Conservation (phyloP, 2,888 invertebrate genomes). For the Mythimna albipuncta region DNA sequence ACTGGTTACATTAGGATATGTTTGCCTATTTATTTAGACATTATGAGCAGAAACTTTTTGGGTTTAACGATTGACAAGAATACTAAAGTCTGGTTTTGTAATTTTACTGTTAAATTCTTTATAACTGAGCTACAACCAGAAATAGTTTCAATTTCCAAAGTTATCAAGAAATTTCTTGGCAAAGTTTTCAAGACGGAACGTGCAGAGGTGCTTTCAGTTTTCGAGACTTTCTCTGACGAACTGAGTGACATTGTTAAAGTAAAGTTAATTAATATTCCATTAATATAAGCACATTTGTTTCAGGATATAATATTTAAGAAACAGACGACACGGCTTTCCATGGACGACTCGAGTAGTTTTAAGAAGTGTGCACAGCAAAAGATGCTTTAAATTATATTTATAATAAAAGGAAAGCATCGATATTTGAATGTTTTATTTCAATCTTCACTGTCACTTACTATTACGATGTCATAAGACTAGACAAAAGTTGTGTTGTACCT, state of each 20-base stretch:
- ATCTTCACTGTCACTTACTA: neutral
- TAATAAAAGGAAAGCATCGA: slow-evolving; percentile 55
- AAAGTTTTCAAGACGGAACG: neutral
- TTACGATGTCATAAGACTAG: neutral
- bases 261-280: neutral
- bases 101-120: slow-evolving; percentile 9
- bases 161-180: neutral
- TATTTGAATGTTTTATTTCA: slow-evolving; percentile 52
- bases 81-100: slow-evolving; percentile 9
- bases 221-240: slow-evolving; percentile 3
- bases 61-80: slow-evolving; percentile 35
- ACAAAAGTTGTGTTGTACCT: neutral
- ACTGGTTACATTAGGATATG: slow-evolving; percentile 13
- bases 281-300: slow-evolving; percentile 35
- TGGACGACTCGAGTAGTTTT: slow-evolving; percentile 48
- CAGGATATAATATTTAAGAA: slow-evolving; percentile 56
- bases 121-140: neutral
- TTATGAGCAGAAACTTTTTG: slow-evolving; percentile 29
- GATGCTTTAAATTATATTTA: slow-evolving; percentile 53
- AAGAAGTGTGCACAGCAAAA: slow-evolving; percentile 63
- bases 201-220: neutral
- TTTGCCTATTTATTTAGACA: slow-evolving; percentile 29
- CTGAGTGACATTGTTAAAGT: neutral
- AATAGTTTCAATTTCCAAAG: neutral
- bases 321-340: slow-evolving; percentile 30